Base-by-base conservation (phyloP, 1,140 invertebrate genomes). In the Gonatopus flavifemur region DNA sequence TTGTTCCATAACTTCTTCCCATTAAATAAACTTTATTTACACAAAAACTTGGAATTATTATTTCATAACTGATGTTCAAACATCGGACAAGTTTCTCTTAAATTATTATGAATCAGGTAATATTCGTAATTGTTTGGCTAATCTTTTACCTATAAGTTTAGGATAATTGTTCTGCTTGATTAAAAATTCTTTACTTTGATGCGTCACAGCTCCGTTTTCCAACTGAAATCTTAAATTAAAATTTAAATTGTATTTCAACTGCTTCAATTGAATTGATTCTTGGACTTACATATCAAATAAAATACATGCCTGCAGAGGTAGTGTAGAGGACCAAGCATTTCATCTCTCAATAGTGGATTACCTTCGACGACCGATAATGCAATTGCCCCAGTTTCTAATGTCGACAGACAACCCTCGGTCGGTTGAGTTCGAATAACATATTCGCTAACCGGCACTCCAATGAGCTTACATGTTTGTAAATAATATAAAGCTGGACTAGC, bases 341-440 rank as follows among this genome's bases (percentile, higher is more conserved):
- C 76, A 63, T 88, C 74, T 58, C 79, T 83, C 60, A 91, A 83
- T 47, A 80, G 78, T 21, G 81, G 73, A 67, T 88, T 79, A 20
- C 80, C 70, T 80, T 96, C 93, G 46, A 96, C 69, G 55, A 88
- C 82, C 3, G 88, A 80, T 42, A 96, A 77, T 10, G 91, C 89
- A 69, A 90, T 81, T 1, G 92, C 91, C 3, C 88, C 93, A 18
- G 91, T 91, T 80, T 97, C 94, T 21, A 97, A 74, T 0, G 94
- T 96, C 32, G 93, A 96, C 10, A 97, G 78, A 66, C 92, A 94
- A 21, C 88, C 88, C 72, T 95, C 91, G 19, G 89, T 91, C 4
- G 94, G 94, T 69, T 97, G 94, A 4, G 93, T 96, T 56, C 94
- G 83, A 56, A 97, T 94, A 41, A 94, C 89, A 73, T 96, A 97